These are phyloP conservation scores for Lichenostomus cassidix DNA, from an alignment of 2,113 vertebrate genomes.

Conservation along the genomic window DNA sequence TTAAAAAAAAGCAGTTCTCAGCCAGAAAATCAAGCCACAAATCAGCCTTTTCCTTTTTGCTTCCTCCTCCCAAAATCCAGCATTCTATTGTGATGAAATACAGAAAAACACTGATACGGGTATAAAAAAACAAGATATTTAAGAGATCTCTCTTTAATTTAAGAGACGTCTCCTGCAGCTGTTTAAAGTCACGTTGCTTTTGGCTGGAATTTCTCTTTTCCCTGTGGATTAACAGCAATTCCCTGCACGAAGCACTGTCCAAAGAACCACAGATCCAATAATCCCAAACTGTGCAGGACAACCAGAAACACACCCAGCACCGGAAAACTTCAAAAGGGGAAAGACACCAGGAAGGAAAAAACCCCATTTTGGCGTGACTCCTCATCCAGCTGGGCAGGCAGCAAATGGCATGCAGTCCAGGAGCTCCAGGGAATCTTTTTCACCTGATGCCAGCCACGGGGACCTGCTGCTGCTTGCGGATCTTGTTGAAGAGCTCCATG, in stretches of 20 bases:
- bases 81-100: slow-evolving; percentile 4
- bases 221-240: not conserved
- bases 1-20: not conserved
- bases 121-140: not conserved
- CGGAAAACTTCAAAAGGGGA: not conserved
- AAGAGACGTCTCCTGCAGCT: not conserved
- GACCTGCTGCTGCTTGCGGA: slow-evolving; percentile 92
- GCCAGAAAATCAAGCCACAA: not conserved
- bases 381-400: not conserved
- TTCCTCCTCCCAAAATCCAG: not conserved
- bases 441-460: slow-evolving; percentile 85
- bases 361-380: not conserved
- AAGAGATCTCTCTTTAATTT: not conserved
- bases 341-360: not conserved
- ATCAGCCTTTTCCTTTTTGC: not conserved
- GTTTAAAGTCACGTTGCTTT: not conserved
- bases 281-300: not conserved
- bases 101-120: not conserved
- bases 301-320: rapidly evolving
- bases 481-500: slow-evolving; percentile 96
- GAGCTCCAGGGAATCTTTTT: not conserved
- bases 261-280: not conserved
- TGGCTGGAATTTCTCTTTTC: not conserved
- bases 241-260: rapidly evolving
- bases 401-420: not conserved